Evolutionary conservation across 2,113 vertebrate genomes (phyloP).

Genomic region (Raja brachyura): DNA sequence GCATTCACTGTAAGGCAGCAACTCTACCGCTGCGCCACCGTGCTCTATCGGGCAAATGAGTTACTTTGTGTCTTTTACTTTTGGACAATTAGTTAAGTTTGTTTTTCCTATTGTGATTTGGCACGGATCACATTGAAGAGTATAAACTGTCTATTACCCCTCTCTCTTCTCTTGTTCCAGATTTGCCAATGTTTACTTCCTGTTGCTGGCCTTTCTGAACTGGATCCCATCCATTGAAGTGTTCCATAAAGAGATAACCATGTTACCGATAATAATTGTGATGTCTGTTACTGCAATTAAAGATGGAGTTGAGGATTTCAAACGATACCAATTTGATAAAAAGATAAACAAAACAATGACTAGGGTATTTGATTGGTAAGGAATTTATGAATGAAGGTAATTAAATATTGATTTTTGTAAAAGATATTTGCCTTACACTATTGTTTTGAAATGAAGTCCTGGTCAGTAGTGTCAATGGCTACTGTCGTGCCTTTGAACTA

Average conservation of each 20-base stretch:
- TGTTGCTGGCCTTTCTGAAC: slow-evolving; percentile 61
- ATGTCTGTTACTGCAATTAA: slow-evolving; percentile 56
- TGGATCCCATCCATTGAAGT: slow-evolving; percentile 59
- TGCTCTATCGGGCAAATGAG: too few relatives aligned
- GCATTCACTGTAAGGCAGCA: too few relatives aligned
- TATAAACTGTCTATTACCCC: neutral
- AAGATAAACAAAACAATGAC: slow-evolving; percentile 53
- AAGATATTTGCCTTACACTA: too few relatives aligned
- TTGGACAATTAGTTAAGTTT: too few relatives aligned
- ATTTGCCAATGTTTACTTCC: slow-evolving; percentile 61
- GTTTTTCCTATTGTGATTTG: neutral
- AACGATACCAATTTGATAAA: slow-evolving; percentile 55
- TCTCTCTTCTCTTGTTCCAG: slow-evolving; percentile 44
- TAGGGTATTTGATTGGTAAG: slow-evolving; percentile 57
- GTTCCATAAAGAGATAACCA: slow-evolving; percentile 60
- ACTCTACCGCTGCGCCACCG: too few relatives aligned
- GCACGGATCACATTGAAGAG: neutral
- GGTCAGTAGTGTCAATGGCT: too few relatives aligned
- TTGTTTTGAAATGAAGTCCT: too few relatives aligned
- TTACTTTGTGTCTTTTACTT: too few relatives aligned
- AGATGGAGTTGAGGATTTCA: slow-evolving; percentile 59
- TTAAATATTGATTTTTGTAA: too few relatives aligned
- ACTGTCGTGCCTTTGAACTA: too few relatives aligned
- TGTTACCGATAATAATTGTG: slow-evolving; percentile 57
- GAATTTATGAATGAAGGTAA: slow-evolving; percentile 25